Evolutionary conservation across 1,140 invertebrate species (phyloP), one percentile per base, ranked within the genome.

Genomic region (Bombus superbus): DNA sequence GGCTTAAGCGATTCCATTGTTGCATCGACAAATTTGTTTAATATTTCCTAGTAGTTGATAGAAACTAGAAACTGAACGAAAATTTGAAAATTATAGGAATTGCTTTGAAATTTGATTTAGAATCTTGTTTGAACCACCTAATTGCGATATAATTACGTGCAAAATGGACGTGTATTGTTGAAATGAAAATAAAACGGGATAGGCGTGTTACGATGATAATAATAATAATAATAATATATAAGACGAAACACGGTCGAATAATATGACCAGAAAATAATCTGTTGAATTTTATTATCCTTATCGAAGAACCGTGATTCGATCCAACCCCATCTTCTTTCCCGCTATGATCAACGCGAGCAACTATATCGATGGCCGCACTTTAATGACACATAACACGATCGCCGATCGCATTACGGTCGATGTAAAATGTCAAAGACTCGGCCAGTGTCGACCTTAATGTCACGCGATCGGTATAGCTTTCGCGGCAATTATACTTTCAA

Each of bases 361-460:
- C 74, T 69, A 83, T 35, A 78, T 69, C 81, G 73, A 28, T 35
- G 35, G 62, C 81, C 64, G 59, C 44, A 32, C 62, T 83, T 83
- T 78, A 83, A 83, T 78, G 81, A 77, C 81, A 28, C 81, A 69
- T 68, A 83, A 83, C 73, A 59, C 40, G 81, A 77, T 76, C 62
- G 73, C 32, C 44, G 73, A 83, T 83, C 74, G 62, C 74, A 64
- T 83, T 77, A 69, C 28, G 18, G n/a, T 32, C 15, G 32, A 66
- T 68, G 72, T 68, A 42, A 77, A 83, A 83, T 53, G 64, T 83
- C 74, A 77, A 78, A 78, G 62, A 68, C 44, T 32, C 9, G 11
- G 28, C 6, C 47, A 28, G 25, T 5, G 13, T 42, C 18, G 28
- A 13, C 47, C 47, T 53, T 59, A 72, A 79, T 42, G 35, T 18